These are phyloP conservation scores for Platalea minor DNA, from an alignment of 2,797 vertebrate species.

Conservation along the genomic window DNA sequence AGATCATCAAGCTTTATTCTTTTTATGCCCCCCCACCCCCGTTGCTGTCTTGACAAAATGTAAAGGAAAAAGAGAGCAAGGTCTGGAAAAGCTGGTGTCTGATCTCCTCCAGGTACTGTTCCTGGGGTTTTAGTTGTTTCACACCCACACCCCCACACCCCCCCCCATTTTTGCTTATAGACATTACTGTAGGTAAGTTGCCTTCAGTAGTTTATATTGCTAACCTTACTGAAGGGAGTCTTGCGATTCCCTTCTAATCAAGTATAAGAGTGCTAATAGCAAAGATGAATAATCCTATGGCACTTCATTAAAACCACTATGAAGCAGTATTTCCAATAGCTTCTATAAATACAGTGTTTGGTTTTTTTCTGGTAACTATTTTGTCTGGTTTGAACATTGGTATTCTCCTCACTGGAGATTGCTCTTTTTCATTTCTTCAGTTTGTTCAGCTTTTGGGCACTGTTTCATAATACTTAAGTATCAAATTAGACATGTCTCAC, in stretches of 20 bases:
- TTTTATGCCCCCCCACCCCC: no score
- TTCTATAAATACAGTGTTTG: neutral
- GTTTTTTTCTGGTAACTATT: conserved; percentile 31
- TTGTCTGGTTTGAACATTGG: neutral
- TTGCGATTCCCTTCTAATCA: neutral
- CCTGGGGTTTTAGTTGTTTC: neutral
- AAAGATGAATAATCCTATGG: neutral
- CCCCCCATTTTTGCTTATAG: neutral
- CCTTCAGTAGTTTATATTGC: neutral
- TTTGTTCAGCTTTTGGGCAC: neutral
- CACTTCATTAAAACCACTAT: neutral
- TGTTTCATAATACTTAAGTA: neutral
- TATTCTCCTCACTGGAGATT: neutral
- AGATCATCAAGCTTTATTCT: neutral
- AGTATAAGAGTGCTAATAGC: neutral
- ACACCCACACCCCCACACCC: neutral
- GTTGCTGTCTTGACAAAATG: neutral
- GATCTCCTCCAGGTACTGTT: neutral
- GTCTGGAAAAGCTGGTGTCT: neutral
- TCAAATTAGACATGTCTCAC: neutral
- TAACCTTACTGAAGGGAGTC: neutral
- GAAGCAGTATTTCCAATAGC: conserved; percentile 23
- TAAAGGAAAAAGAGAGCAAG: neutral
- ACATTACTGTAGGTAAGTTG: neutral
- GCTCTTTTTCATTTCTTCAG: neutral